Percentiles rank a stretch among this genome's conserved stretches.
Evolutionary conservation across 2,797 vertebrate genomes (phyloP).

Genomic region (Tinamus major): DNA sequence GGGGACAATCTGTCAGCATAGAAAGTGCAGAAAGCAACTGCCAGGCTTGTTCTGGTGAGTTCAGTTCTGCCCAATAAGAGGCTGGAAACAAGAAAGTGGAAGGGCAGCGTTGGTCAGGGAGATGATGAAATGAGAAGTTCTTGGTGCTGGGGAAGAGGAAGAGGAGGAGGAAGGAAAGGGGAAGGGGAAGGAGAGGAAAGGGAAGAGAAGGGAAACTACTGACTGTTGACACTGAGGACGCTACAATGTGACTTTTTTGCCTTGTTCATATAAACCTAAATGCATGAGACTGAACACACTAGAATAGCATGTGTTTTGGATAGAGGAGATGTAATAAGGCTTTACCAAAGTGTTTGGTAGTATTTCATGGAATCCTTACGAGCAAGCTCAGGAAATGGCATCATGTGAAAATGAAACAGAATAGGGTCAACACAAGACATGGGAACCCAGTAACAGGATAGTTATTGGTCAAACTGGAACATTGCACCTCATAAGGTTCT

Average conservation of each 20-base stretch:
- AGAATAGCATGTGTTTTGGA: neutral
- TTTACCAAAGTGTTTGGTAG: neutral
- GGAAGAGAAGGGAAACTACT: neutral
- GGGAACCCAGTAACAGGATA: neutral
- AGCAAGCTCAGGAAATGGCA: neutral
- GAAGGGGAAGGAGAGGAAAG: neutral
- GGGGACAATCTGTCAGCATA: neutral
- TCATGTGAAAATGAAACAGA: neutral
- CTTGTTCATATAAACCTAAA: neutral
- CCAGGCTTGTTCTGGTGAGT: rapidly evolving
- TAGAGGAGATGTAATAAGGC: neutral
- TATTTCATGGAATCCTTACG: rapidly evolving
- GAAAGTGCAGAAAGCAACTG: neutral
- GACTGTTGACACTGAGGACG: neutral
- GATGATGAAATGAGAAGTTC: neutral
- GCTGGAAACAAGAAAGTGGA: neutral
- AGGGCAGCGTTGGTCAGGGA: neutral
- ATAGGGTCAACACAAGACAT: neutral
- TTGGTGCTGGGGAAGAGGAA: neutral
- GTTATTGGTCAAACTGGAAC: neutral
- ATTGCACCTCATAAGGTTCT: neutral
- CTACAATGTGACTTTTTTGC: neutral
- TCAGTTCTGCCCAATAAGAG: neutral
- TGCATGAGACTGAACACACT: neutral
- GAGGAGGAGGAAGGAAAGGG: neutral